phyloP scores from a whole-genome alignment of 2,797 vertebrate species.

The Liparis tanakae region DNA sequence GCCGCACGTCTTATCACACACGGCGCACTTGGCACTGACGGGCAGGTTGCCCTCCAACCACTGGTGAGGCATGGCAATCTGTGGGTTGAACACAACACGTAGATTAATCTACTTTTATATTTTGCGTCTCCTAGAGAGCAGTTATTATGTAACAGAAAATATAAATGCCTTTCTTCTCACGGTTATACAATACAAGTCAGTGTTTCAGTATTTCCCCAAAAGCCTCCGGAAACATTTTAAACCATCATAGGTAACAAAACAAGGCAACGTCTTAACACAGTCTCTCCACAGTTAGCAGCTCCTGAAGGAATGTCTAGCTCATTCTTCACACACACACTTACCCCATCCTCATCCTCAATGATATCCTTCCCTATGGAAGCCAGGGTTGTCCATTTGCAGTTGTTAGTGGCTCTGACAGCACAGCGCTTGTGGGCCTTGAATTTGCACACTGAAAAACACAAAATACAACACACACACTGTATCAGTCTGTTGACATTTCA shows the following conservation, averaged over 20 bases:
- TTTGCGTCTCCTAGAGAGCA: not conserved
- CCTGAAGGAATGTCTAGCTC: not conserved
- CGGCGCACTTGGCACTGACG: constrained; percentile 96
- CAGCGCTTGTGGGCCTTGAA: constrained; percentile 99
- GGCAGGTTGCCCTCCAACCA: constrained; percentile 98
- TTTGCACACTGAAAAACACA: constrained; percentile 90
- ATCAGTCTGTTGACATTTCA: not conserved
- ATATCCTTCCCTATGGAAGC: constrained; percentile 98
- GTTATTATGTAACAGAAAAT: not conserved
- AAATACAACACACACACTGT: not conserved
- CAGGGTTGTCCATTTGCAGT: constrained; percentile 98
- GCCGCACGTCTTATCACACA: constrained; percentile 98
- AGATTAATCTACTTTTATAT: constrained; percentile 3
- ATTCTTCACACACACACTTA: constrained; percentile 67
- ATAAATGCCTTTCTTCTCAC: not conserved
- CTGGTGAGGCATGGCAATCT: constrained; percentile 99
- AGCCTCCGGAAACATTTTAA: not conserved
- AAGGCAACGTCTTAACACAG: not conserved
- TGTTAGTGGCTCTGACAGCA: constrained; percentile 96
- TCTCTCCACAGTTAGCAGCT: not conserved
- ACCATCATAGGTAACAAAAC: not conserved
- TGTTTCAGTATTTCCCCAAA: not conserved
- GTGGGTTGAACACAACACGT: constrained; percentile 36
- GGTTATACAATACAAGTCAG: not conserved
- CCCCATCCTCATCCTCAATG: constrained; percentile 97